phyloP scores from a whole-genome alignment of 2,888 invertebrate genomes.

The Elegia similella region DNA sequence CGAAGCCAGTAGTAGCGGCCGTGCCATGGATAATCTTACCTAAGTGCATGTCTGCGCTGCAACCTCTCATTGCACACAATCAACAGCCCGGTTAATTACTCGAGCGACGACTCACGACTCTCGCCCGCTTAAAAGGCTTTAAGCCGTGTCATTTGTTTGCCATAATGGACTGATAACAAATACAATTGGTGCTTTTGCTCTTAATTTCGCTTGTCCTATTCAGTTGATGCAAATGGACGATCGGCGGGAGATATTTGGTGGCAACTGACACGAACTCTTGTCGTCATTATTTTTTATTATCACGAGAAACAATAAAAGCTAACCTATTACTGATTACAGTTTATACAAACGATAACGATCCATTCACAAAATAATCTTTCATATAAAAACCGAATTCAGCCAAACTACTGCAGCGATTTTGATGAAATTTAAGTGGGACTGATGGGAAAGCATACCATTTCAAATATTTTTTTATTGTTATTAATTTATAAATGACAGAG shows the following conservation, averaged over 20 bases:
- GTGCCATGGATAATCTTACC: constrained; percentile 14
- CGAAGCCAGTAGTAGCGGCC: constrained; percentile 3
- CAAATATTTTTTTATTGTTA: too few species aligned
- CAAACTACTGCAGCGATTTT: too few species aligned
- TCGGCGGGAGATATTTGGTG: constrained; percentile 18
- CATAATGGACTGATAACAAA: constrained; percentile 77
- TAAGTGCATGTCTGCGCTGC: constrained; percentile 25
- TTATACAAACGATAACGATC: too few species aligned
- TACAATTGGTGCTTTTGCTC: constrained; percentile 54
- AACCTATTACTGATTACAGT: too few species aligned
- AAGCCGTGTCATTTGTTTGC: constrained; percentile 72
- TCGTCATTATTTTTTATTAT: not conserved
- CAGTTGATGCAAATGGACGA: constrained; percentile 25
- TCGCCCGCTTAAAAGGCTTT: constrained; percentile 72
- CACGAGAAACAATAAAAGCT: too few species aligned
- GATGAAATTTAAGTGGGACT: too few species aligned
- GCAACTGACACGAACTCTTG: not conserved
- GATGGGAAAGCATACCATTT: too few species aligned
- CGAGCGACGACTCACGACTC: constrained; percentile 71
- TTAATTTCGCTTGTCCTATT: constrained; percentile 41
- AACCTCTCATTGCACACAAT: constrained; percentile 54
- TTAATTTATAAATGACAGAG: too few species aligned
- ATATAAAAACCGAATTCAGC: too few species aligned
- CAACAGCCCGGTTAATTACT: constrained; percentile 68
- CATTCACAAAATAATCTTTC: too few species aligned